Evolutionary conservation across 1,140 invertebrate genomes (phyloP).

Genomic region (Agrypnia vestita): DNA sequence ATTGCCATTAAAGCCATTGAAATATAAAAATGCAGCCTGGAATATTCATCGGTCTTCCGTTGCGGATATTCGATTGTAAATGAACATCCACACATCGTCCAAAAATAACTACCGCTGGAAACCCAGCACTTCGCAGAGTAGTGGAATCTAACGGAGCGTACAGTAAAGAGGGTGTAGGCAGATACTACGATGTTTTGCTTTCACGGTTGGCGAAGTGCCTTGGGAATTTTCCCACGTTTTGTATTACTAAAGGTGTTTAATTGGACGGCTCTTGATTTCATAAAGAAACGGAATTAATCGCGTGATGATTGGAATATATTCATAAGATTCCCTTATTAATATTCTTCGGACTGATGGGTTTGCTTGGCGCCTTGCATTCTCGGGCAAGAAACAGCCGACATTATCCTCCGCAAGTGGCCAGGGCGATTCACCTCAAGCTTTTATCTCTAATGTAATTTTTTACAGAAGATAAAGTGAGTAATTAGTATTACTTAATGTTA

Average conservation of each 20-base stretch:
- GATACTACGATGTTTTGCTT: background rate
- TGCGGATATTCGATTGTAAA: too few species aligned
- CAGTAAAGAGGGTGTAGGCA: constrained; percentile 4
- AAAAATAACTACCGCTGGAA: too few species aligned
- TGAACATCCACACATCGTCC: too few species aligned
- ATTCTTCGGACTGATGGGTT: constrained; percentile 9
- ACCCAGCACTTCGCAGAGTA: too few species aligned
- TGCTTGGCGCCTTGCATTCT: background rate
- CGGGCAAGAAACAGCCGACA: too few species aligned
- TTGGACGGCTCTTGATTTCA: constrained; percentile 19
- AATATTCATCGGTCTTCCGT: too few species aligned
- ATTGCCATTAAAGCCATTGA: background rate
- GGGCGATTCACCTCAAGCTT: too few species aligned
- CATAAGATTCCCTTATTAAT: background rate
- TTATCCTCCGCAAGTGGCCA: too few species aligned
- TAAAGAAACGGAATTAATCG: constrained; percentile 39
- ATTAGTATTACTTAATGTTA: too few species aligned
- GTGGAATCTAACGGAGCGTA: background rate
- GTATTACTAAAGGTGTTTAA: constrained; percentile 37
- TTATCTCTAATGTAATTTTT: too few species aligned
- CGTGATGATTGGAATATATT: constrained; percentile 39
- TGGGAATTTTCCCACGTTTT: constrained; percentile 52
- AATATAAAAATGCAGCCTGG: background rate
- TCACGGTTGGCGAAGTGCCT: constrained; percentile 46
- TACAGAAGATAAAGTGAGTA: too few species aligned